Evolutionary conservation across 2,113 vertebrate species (phyloP).

Genomic region (Poeciliopsis prolifica): DNA sequence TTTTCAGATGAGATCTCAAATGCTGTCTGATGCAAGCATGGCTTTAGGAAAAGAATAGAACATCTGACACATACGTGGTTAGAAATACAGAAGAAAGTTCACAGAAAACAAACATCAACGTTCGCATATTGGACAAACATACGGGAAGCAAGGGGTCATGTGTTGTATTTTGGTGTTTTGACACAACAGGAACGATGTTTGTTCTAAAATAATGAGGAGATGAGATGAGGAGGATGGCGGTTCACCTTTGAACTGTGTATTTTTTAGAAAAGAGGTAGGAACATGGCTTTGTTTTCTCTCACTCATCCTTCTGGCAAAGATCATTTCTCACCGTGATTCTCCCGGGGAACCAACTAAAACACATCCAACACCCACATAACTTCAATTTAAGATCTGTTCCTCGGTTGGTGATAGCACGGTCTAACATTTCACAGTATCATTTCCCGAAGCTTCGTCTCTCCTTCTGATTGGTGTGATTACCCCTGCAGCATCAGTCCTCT

Average conservation of each 20-base stretch:
- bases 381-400: conserved; percentile 57
- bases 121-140: conserved; percentile 13
- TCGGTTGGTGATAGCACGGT: conserved; percentile 50
- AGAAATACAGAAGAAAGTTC: neutral
- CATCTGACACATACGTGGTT: conserved; percentile 6
- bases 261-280: conserved; percentile 40
- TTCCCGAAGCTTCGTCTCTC: conserved; percentile 27
- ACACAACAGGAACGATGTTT: conserved; percentile 32
- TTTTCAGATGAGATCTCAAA: conserved; percentile 8
- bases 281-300: conserved; percentile 41
- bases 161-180: conserved; percentile 25
- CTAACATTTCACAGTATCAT: conserved; percentile 46
- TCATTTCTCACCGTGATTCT: conserved; percentile 59
- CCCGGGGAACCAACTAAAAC: conserved; percentile 63
- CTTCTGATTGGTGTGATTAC: conserved; percentile 32
- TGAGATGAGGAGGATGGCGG: conserved; percentile 38
- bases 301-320: conserved; percentile 57
- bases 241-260: conserved; percentile 58
- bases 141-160: conserved; percentile 6
- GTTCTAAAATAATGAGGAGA: conserved; percentile 50
- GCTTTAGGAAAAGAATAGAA: conserved; percentile 11
- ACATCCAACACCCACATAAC: conserved; percentile 72
- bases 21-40: conserved; percentile 2
- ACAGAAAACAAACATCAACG: conserved; percentile 12
- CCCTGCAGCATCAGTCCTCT: conserved; percentile 17